Evolutionary conservation across 2,888 invertebrate genomes (phyloP), one percentile per base, ranked within the genome.

Genomic region (Diplazon laetatorius): DNA sequence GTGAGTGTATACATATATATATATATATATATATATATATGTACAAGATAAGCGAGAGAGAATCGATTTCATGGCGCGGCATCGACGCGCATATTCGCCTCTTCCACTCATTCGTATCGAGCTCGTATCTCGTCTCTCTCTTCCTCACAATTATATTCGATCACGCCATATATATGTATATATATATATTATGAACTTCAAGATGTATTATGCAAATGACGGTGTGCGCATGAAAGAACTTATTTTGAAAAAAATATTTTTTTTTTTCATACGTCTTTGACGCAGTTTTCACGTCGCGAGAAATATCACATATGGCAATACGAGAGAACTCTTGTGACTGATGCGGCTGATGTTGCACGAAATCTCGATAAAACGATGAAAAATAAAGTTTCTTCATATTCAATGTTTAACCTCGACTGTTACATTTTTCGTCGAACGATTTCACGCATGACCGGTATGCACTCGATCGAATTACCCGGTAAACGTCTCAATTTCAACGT

Each of bases 131-230:
- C 52, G 57, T 62, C 59, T 39, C 62, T 25, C 39, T 73, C 42
- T 70, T 50, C 35, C 50, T 60, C 39, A 52, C 48, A 42, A 39
- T 16, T 50, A 65, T 46, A 46, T 30, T 37, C 22, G 16, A 69
- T 10, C 16, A 59, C 55, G 37, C 85, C 86, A 89, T 89, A 76
- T 79, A 87, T n/a, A n/a, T n/a, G n/a, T n/a, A n/a, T n/a, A n/a
- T n/a, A n/a, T n/a, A n/a, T n/a, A n/a, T n/a, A n/a, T n/a, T n/a
- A 89, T 89, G 87, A 89, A 87, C 86, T 87, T 89, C 89, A 88
- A 85, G 84, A 82, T 84, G 84, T 87, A 89, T 90, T 89, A 90
- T 89, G 88, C 85, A 88, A 83, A 86, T 85, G 35, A 50, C 20
- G 39, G 59, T 48, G 62, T 14, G 57, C 62, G 37, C 37, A 37